Conservation (phyloP, 2,113 vertebrate species). For the Eurystomus gularis region DNA sequence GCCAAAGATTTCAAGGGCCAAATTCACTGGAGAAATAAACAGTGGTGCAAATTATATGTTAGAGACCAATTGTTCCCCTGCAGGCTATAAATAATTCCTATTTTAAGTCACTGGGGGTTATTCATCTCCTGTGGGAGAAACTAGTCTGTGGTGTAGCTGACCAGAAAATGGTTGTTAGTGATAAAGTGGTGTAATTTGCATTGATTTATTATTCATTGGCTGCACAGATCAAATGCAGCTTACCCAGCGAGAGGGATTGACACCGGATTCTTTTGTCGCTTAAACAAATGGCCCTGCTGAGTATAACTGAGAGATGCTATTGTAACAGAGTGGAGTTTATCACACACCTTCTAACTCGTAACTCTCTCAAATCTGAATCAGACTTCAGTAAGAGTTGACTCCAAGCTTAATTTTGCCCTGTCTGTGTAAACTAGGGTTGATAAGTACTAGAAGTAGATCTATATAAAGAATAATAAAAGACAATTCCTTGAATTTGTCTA, state of each 20-base stretch:
- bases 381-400: background rate
- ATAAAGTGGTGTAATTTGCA: conserved; percentile 57
- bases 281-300: conserved; percentile 40
- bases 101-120: conserved; percentile 43
- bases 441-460: background rate
- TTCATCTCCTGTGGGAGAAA: conserved; percentile 28
- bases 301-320: background rate
- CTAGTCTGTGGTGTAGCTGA: conserved; percentile 48
- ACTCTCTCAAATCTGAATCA: background rate
- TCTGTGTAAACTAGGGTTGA: background rate
- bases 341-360: background rate
- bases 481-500: background rate
- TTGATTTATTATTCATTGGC: conserved; percentile 66
- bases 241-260: background rate
- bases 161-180: conserved; percentile 61
- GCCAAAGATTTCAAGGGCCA: background rate
- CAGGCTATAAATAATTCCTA: conserved; percentile 46
- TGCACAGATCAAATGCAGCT: conserved; percentile 35
- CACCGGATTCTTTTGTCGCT: conserved; percentile 13
- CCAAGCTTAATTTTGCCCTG: background rate
- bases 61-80: background rate
- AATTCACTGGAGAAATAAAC: background rate
- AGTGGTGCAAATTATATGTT: conserved; percentile 28
- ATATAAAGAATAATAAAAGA: background rate
- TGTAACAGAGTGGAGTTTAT: background rate